Evolutionary conservation across 2,888 invertebrate species (phyloP), one percentile per base, ranked within the genome.

Genomic region (Leptura quadrifasciata): DNA sequence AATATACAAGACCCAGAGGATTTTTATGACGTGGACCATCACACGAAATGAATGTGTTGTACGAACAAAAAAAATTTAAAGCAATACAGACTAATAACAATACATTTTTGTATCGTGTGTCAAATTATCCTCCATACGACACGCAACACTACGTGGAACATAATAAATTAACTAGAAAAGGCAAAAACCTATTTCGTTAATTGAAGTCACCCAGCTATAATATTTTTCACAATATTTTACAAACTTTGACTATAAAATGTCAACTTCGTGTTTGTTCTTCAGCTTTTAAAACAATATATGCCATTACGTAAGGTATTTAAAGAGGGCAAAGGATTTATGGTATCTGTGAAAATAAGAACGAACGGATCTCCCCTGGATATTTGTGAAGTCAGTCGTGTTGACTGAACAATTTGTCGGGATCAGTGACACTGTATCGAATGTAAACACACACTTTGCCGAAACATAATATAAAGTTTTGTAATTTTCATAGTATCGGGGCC

Each of bases 351-450:
- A 81, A 85, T 81, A 82, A 82, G 81, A 79, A 75, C 78, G 63
- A 65, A 24, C 61, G 67, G 69, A 72, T 72, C 69, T 72, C 24
- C 72, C 64, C 78, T 77, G 79, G 81, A 83, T 85, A 83, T 84
- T 82, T 83, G 84, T 82, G 80, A 80, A 81, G 80, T 78, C 83
- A 75, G 81, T 80, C 60, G 83, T 86, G 85, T 86, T 85, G 86
- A 86, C 85, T 85, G 85, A 86, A 81, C 85, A 85, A 86, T 86
- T 86, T 85, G 85, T 85, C 83, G 83, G 82, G 83, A 85, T 85
- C 83, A 84, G 79, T 79, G 81, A 81, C 84, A 81, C 80, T 81
- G 80, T 85, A 84, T 84, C 83, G 84, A 84, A 85, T 84, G 84
- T 85, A 85, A 85, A 85, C 85, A 84, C 79, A 77, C 70, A 76